Evolutionary conservation across 2,797 vertebrate genomes (phyloP), one percentile per base, ranked within the genome.

Genomic region (Micromesistius poutassou): DNA sequence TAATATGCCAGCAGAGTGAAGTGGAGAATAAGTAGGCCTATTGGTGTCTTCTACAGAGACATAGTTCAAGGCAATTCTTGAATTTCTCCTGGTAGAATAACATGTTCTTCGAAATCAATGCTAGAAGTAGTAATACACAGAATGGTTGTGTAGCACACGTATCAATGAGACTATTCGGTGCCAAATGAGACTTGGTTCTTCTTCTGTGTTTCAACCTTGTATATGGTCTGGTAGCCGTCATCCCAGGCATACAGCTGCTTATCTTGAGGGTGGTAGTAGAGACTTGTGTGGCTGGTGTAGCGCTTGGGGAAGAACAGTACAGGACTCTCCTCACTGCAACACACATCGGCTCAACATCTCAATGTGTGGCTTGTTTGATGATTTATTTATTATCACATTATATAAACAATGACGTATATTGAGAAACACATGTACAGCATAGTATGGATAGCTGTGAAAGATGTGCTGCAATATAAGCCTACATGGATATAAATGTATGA

Each of bases 191-290:
- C 8, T 62, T 55, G 25, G 46, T 42, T 71, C 81, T 91, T 94
- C 68, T 74, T 87, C 72, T 82, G 89, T 1, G 91, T 94, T 81
- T 96, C 94, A 86, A 98, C 91, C 84, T 94, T 96, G 86, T 99
- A 98, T 87, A 97, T 86, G 2, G 96, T 96, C 92, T 98, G 97
- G 91, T 95, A 97, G 50, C 97, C 96, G 55, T 98, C 96, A 50
- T 97, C 96, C 98, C 97, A 99, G 46, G 96, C 95, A 3, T 97
- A 97, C 40, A 99, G 94, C 72, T 96, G 94, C 79, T 93, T 94
- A 74, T 98, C 97, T 84, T 92, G 93, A 0, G 95, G 95, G 72
- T 97, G 95, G 90, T 98, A 98, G 74, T 96, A 94, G 80, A 99
- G 85, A 82, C 94, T 91, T 73, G 95, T 95, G 80, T 98, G 97